A percentile compares a stretch with the other conserved stretches of the same genome.
Evolutionary conservation across 2,797 vertebrate genomes (phyloP).

Genomic region (Emys orbicularis): DNA sequence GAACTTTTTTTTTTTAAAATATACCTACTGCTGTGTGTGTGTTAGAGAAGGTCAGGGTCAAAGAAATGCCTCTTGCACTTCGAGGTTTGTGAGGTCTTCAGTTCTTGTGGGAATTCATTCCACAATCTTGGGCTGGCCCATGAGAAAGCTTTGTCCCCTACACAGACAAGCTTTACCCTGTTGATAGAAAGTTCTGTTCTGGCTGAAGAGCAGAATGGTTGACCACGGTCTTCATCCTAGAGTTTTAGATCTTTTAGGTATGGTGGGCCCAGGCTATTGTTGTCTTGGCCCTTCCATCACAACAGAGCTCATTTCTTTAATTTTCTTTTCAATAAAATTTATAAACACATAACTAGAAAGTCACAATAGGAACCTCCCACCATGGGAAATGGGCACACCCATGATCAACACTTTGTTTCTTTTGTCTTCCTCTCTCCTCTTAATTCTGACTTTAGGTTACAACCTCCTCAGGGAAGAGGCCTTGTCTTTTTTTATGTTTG

Average conservation of each 20-base stretch:
- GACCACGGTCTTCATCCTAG: background rate
- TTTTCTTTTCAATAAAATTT: too few relatives aligned
- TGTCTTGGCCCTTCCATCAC: background rate
- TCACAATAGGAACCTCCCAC: background rate
- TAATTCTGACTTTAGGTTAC: background rate
- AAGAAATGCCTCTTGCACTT: background rate
- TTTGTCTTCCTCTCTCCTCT: background rate
- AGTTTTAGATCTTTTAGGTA: background rate
- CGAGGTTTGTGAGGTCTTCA: background rate
- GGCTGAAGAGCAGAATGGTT: background rate
- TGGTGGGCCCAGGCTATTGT: background rate
- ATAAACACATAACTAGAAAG: background rate
- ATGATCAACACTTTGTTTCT: background rate
- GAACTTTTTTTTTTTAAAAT: background rate
- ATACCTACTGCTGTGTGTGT: background rate
- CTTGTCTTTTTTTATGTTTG: background rate
- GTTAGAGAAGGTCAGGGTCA: background rate
- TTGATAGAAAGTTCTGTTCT: background rate
- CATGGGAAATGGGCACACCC: background rate
- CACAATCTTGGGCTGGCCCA: background rate
- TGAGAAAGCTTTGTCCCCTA: background rate
- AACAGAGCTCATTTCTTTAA: background rate
- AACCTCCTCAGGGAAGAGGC: background rate
- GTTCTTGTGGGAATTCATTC: background rate
- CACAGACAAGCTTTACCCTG: background rate